Base-by-base conservation (phyloP, 2,888 invertebrate species). In the Alloscopus bannaensis region DNA sequence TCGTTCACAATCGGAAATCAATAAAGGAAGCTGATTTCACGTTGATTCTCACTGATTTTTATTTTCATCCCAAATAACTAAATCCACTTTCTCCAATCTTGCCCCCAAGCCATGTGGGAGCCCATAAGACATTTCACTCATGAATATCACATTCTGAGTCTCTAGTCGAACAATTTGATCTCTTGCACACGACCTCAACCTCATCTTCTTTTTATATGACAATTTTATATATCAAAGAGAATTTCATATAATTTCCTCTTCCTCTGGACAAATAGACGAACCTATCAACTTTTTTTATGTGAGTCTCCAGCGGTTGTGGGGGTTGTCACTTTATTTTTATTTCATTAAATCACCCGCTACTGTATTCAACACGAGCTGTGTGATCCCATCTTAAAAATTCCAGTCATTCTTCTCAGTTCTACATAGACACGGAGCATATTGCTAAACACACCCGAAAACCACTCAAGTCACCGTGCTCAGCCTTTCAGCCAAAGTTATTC, bases 301-400 rank as follows among this genome's bases (percentile, higher is more conserved):
- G n/a, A n/a, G n/a, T n/a, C n/a, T n/a, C n/a, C n/a, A n/a, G n/a
- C n/a, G n/a, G n/a, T n/a, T n/a, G n/a, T n/a, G n/a, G n/a, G n/a
- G n/a, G n/a, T n/a, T n/a, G n/a, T n/a, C 50, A 64, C 66, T 40
- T 47, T 73, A 73, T 73, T 73, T 73, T 73, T 24, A 62, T 73
- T 73, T 47, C 65, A 73, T 73, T 73, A 73, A 66, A 64, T 47
- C 20, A 40, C 18, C 64, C 28, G 28, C 45, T 64, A n/a, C 29
- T 3, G 64, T 45, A 64, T 64, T 29, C 59, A 31, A 31, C 3
- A 3, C 64, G 18, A 45, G 45, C 42, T 28, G 28, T 47, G 18
- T n/a, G n/a, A 45, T 45, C 4, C 28, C 42, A 26, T 45, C 22
- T 64, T 64, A 24, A 26, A 64, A 64, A 45, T 64, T 64, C 47